Percentiles rank a stretch among this genome's conserved stretches.
These are phyloP conservation scores for Stichopus chloronotus DNA, from an alignment of 35 echinoderm and acorn worm genomes.

Conservation along the genomic window DNA sequence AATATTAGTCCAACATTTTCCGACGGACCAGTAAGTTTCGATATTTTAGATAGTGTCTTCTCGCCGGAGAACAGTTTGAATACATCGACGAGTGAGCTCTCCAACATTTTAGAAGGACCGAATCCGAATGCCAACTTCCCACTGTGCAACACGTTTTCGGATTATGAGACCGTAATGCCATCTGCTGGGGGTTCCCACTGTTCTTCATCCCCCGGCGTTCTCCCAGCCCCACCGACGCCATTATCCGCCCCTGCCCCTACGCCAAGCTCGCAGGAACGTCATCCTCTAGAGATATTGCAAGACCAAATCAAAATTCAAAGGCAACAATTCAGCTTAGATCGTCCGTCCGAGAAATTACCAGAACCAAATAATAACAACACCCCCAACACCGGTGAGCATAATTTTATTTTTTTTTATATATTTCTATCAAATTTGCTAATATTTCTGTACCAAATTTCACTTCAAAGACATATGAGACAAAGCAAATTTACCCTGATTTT, in stretches of 20 bases:
- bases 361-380: not conserved
- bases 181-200: not conserved
- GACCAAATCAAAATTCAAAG: slow-evolving; percentile 94
- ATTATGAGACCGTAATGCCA: not conserved
- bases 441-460: too few species aligned
- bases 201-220: not conserved
- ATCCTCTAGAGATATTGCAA: slow-evolving; percentile 96
- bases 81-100: slow-evolving; percentile 57
- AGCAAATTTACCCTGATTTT: too few species aligned
- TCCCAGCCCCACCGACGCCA: not conserved
- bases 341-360: not conserved
- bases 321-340: slow-evolving; percentile 93
- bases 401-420: not conserved
- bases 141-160: slow-evolving; percentile 18
- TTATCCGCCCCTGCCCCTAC: not conserved
- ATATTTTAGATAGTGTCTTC: slow-evolving; percentile 97
- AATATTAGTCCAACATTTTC: slow-evolving; percentile 57
- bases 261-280: slow-evolving; percentile 63
- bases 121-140: not conserved
- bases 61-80: slow-evolving; percentile 86
- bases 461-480: too few species aligned
- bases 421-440: not conserved
- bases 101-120: slow-evolving; percentile 19
- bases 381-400: not conserved
- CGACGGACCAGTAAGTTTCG: slow-evolving; percentile 69